Evolutionary conservation across 2,797 vertebrate genomes (phyloP).

Genomic region (Bradypodion pumilum): DNA sequence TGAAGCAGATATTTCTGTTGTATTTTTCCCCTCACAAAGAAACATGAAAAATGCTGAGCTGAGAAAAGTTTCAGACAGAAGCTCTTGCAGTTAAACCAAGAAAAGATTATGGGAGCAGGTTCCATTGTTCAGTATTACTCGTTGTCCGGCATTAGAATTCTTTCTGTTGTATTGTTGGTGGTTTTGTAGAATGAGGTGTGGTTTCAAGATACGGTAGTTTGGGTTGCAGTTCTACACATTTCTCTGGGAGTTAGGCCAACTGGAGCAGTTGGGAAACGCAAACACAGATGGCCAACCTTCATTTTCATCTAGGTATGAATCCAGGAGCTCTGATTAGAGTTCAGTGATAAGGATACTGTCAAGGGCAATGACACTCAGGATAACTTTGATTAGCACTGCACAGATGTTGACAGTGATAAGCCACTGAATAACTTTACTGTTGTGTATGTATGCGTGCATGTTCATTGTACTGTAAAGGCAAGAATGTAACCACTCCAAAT

Average conservation of each 20-base stretch:
- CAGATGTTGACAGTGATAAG: too few species aligned
- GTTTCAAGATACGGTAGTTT: not conserved
- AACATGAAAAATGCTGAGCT: not conserved
- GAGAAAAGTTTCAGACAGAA: not conserved
- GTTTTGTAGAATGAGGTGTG: not conserved
- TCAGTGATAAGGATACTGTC: too few species aligned
- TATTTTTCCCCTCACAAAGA: not conserved
- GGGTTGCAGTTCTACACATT: not conserved
- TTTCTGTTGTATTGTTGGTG: not conserved
- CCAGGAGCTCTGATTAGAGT: too few species aligned
- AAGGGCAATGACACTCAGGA: too few species aligned
- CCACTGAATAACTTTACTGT: too few species aligned
- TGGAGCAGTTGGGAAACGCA: too few species aligned
- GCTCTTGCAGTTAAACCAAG: constrained; percentile 19
- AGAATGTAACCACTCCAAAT: too few species aligned
- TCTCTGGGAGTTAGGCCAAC: not conserved
- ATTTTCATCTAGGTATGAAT: too few species aligned
- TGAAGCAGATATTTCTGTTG: not conserved
- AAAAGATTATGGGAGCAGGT: constrained; percentile 2
- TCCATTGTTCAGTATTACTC: not conserved
- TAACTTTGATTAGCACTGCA: too few species aligned
- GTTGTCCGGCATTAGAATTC: constrained; percentile 27
- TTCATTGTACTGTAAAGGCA: too few species aligned
- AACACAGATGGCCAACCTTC: too few species aligned
- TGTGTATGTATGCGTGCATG: too few species aligned